Evolutionary conservation across 2,797 vertebrate species (phyloP).

Genomic region (Myoxocephalus aenaeus): DNA sequence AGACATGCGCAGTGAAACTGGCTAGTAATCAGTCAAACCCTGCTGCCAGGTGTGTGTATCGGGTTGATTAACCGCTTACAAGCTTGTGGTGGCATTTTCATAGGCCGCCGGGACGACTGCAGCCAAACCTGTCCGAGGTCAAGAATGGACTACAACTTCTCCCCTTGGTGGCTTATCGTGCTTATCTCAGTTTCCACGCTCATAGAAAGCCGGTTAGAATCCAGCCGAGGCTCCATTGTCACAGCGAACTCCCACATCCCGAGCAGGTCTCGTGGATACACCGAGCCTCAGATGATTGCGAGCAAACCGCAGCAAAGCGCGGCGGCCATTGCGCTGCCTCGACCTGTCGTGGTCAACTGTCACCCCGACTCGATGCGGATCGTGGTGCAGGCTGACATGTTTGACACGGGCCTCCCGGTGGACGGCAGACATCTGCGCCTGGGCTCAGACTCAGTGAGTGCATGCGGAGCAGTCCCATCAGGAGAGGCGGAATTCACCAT

Average conservation of each 20-base stretch:
- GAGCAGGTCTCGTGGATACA: not conserved
- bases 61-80: constrained; percentile 18
- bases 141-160: constrained; percentile 51
- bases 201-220: constrained; percentile 6
- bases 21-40: not conserved
- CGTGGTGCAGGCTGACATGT: constrained; percentile 74
- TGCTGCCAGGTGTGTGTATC: constrained; percentile 40
- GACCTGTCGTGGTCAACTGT: constrained; percentile 62
- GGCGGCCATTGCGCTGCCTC: not conserved
- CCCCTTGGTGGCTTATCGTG: constrained; percentile 27
- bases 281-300: not conserved
- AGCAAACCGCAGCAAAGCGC: not conserved
- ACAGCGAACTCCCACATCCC: not conserved
- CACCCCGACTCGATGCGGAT: constrained; percentile 70
- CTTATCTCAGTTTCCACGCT: constrained; percentile 12
- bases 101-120: not conserved
- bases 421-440: constrained; percentile 65
- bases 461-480: constrained; percentile 57
- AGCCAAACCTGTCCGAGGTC: not conserved
- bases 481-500: constrained; percentile 65
- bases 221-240: not conserved
- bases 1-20: not conserved
- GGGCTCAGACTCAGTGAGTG: constrained; percentile 34
- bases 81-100: constrained; percentile 37
- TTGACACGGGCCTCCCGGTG: constrained; percentile 63